Base-by-base conservation (phyloP, 2,888 invertebrate genomes). In the Spisula solida region DNA sequence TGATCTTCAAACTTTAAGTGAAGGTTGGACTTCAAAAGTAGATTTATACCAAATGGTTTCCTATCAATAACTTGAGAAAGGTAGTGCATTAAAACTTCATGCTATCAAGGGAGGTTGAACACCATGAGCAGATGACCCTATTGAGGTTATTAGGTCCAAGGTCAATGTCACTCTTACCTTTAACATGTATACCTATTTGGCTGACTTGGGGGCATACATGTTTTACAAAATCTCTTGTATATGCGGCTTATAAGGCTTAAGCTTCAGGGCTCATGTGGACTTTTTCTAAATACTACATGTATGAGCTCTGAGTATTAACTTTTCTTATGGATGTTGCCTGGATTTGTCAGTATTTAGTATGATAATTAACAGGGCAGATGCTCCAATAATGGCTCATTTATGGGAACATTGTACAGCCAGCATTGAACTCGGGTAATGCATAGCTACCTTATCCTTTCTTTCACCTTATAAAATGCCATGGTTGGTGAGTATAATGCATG, bases 321-420 rank as follows among this genome's bases (percentile, higher is more conserved):
- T 60, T 60, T 60, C 60, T n/a, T 60, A 60, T 66, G 25, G 20
- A 66, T 66, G 25, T 66, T 66, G 25, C 60, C 12, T 66, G 60
- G 60, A 66, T 66, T 66, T 66, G 60, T 66, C 60, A 66, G 25
- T 66, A 66, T 25, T 25, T 25, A 66, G 60, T 79, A 29, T 82
- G 25, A 79, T 89, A 84, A 51, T 84, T 88, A 93, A 85, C 93
- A 97, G 99, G 99, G 99, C 99, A 94, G 99, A 99, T 97, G 99
- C 99, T 95, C 99, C 99, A 93, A 98, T 99, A 95, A 98, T 99
- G 98, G 99, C 98, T 93, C 99, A 99, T 97, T 97, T 98, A 94
- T 99, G 99, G 98, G 99, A 99, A 83, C 31, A 66, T 75, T 85
- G 85, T 60, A 85, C 55, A 29, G 81, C 82, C 56, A 78, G 60